Conservation (phyloP, 2,888 invertebrate genomes). For the Ochropleura leucogaster region DNA sequence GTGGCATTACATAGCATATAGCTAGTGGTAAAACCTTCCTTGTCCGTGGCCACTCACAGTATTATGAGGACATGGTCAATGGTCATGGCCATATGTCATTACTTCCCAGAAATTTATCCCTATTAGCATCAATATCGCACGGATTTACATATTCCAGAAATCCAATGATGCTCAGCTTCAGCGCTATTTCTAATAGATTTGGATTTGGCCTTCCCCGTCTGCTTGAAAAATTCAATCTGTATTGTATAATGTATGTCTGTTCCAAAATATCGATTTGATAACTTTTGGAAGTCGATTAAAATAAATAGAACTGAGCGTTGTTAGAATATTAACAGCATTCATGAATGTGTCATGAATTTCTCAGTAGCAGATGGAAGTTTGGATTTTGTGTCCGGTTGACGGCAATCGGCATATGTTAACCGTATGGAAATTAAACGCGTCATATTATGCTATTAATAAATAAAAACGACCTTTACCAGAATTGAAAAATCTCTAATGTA, state of each 20-base stretch:
- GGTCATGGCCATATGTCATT: too few relatives aligned
- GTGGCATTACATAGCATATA: too few relatives aligned
- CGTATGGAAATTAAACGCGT: not conserved
- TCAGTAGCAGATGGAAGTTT: not conserved
- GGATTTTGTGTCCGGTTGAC: not conserved
- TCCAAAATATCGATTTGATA: not conserved
- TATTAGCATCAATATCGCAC: too few relatives aligned
- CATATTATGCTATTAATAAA: not conserved
- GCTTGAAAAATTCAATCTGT: too few relatives aligned
- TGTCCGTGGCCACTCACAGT: not conserved
- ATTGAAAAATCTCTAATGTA: conserved; percentile 14
- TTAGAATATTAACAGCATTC: not conserved
- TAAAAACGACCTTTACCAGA: not conserved
- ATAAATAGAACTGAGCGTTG: not conserved
- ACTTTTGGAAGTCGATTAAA: not conserved
- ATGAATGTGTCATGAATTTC: not conserved
- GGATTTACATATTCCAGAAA: too few relatives aligned
- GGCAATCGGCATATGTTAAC: not conserved
- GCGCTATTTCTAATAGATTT: too few relatives aligned
- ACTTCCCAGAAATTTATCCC: too few relatives aligned
- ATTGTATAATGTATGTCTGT: too few relatives aligned
- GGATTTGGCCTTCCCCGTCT: too few relatives aligned
- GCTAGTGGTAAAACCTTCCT: too few relatives aligned
- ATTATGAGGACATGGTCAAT: not conserved
- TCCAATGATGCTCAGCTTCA: too few relatives aligned